A percentile compares a stretch with the other conserved stretches of the same genome.
Evolutionary conservation across 2,888 invertebrate species (phyloP).

Genomic region (Mythimna loreyi): DNA sequence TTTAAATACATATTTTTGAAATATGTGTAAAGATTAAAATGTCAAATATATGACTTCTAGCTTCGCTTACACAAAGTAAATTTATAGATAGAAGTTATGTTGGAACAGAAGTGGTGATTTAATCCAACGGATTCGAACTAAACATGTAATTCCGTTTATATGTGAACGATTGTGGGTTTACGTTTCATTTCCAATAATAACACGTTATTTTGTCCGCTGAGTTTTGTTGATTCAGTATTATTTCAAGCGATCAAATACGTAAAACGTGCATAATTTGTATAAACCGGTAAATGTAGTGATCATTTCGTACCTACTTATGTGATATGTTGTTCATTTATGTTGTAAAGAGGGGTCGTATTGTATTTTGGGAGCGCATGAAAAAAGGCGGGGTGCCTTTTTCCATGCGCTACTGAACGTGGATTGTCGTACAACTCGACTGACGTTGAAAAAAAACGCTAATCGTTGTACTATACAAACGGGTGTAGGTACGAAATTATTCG

Average conservation of each 20-base stretch:
- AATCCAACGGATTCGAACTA: slow-evolving; percentile 8
- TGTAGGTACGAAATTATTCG: too few species aligned
- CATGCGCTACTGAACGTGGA: too few species aligned
- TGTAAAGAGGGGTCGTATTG: too few species aligned
- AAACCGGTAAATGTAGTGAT: background rate
- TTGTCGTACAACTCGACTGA: too few species aligned
- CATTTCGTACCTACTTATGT: background rate
- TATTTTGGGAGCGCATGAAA: too few species aligned
- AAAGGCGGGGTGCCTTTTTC: too few species aligned
- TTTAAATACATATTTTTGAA: too few species aligned
- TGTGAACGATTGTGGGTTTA: slow-evolving; percentile 4
- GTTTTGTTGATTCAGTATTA: slow-evolving; percentile 13
- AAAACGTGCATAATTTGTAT: background rate
- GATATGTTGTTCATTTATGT: background rate
- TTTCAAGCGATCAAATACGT: slow-evolving; percentile 14
- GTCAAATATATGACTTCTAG: too few species aligned
- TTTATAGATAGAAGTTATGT: background rate
- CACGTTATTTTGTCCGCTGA: slow-evolving; percentile 14
- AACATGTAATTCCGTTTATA: background rate
- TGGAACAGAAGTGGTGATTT: slow-evolving; percentile 7
- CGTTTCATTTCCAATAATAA: slow-evolving; percentile 34
- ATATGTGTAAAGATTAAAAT: background rate
- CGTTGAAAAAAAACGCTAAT: too few species aligned
- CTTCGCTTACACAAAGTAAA: too few species aligned
- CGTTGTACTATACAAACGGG: too few species aligned